Base-by-base conservation (phyloP, 1,140 invertebrate genomes). In the Drosophila funebris region DNA sequence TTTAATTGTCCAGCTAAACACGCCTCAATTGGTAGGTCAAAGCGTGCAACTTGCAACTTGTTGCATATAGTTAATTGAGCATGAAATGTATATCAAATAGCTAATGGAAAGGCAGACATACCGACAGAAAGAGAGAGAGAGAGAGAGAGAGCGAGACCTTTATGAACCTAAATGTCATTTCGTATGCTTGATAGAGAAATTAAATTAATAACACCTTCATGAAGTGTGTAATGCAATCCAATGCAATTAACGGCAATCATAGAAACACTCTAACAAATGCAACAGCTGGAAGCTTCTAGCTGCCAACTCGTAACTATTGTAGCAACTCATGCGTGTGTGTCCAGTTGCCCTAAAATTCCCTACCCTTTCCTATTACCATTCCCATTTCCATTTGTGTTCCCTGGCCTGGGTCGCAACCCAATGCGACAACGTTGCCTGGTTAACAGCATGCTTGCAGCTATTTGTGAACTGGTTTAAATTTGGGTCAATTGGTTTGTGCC, bases 401-500 rank as follows among this genome's bases (percentile, higher is more conserved):
- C 27, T 20, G 8, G n/a, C n/a, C 37, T 36, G 24, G 13, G 18
- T 22, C 20, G 2, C 31, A 31, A 46, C 48, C 29, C 63, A 11
- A 39, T 57, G 36, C 63, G 37, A 53, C 56, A 50, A 18, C 29
- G 11, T 29, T 24, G 11, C 22, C 27, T 44, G 70, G 70, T 66
- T 84, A 71, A 61, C 76, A 82, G 68, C 58, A 69, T n/a, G 78
- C 83, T 77, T 64, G 78, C 78, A 88, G 83, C 78, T 79, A 76
- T 78, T 78, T 78, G 76, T 76, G 72, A 72, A 67, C 72, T 73
- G 78, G 68, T 76, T 88, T 88, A 88, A 79, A 83, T 88, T 88
- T 88, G 78, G 83, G 83, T 83, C 83, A 77, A 88, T 88, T 83
- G 83, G 83, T 78, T 83, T 72, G 75, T 68, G 75, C 72, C 83